These are phyloP conservation scores for Sebastes steindachneri DNA, from an alignment of 2,797 vertebrate species.

Conservation along the genomic window DNA sequence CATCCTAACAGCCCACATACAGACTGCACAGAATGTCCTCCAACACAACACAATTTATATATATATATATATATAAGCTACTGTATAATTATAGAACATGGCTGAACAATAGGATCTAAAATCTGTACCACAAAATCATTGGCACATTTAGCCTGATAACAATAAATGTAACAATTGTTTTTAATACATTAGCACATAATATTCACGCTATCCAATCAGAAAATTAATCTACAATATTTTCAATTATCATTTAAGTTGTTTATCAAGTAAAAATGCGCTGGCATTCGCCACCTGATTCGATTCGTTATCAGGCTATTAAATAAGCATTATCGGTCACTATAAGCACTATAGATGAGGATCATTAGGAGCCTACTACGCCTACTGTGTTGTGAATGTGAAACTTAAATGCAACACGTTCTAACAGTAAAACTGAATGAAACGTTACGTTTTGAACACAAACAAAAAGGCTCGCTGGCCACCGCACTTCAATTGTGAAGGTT, in stretches of 20 bases:
- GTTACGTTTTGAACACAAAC: no score
- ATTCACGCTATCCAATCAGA: neutral
- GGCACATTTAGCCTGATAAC: neutral
- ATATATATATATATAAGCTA: neutral
- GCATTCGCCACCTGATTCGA: neutral
- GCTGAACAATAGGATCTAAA: neutral
- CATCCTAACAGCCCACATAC: neutral
- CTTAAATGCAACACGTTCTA: no score
- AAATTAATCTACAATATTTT: neutral
- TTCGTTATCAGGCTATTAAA: no score
- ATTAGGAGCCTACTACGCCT: no score
- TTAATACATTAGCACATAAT: neutral
- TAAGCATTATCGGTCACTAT: no score
- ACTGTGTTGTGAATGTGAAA: no score
- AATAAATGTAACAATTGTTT: neutral
- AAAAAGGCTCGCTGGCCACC: no score
- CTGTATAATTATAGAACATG: neutral
- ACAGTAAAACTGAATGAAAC: no score
- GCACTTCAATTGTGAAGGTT: neutral
- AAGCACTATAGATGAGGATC: no score
- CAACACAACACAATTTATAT: neutral
- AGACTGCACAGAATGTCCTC: neutral
- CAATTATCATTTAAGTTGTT: neutral
- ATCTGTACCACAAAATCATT: neutral
- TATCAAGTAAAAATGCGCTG: neutral